A percentile compares a stretch with the other conserved stretches of the same genome.
These are phyloP conservation scores for Diuraphis noxia DNA, from an alignment of 1,140 invertebrate genomes.

Conservation along the genomic window DNA sequence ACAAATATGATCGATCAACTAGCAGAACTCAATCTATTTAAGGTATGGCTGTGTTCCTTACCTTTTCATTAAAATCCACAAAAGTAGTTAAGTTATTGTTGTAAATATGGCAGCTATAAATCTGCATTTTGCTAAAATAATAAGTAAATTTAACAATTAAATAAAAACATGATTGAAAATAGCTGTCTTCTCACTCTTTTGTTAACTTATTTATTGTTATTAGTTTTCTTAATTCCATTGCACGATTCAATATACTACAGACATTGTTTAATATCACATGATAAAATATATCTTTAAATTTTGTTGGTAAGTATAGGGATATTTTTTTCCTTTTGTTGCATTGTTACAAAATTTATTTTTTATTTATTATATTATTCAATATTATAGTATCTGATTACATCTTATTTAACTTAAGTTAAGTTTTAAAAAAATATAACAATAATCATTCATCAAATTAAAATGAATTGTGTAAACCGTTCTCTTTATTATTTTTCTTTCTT, in stretches of 20 bases:
- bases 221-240: neutral
- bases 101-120: neutral
- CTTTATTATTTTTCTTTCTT: neutral
- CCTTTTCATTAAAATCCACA: neutral
- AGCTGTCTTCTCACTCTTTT: neutral
- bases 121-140: neutral
- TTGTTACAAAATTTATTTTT: neutral
- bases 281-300: neutral
- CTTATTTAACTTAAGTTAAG: neutral
- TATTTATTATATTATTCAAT: neutral
- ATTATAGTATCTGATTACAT: neutral
- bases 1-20: neutral
- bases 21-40: neutral
- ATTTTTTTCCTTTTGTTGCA: neutral
- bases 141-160: neutral
- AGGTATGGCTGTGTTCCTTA: neutral
- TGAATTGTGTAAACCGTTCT: neutral
- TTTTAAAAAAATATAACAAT: too few relatives aligned
- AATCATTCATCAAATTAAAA: neutral
- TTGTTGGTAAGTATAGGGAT: neutral
- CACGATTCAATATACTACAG: neutral
- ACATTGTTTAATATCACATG: neutral
- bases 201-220: neutral
- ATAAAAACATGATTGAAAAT: neutral
- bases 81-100: neutral